A percentile compares a stretch with the other conserved stretches of the same genome.
Conservation (phyloP, 1,140 invertebrate genomes). For the Cataglyphis hispanica region DNA sequence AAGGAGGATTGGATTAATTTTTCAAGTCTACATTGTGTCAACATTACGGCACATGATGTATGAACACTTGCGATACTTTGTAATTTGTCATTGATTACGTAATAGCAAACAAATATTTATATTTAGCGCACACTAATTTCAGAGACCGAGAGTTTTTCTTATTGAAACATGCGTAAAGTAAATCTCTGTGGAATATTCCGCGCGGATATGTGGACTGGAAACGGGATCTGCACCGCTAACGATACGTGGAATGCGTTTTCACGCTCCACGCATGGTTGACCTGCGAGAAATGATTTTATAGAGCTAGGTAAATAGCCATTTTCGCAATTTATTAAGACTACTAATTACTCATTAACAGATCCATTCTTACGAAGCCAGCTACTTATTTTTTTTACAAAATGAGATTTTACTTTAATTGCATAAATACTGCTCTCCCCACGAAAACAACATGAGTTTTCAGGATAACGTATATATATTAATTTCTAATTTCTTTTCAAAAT, state of each 20-base stretch:
- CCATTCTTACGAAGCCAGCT: constrained; percentile 5
- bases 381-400: constrained; percentile 13
- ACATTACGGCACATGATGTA: neutral
- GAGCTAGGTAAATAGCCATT: constrained; percentile 62
- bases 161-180: neutral
- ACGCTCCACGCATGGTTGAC: constrained; percentile 53
- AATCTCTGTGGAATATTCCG: neutral
- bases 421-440: neutral
- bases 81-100: neutral
- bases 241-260: constrained; percentile 60
- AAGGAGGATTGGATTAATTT: neutral
- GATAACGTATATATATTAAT: neutral
- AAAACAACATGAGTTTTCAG: neutral
- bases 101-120: neutral
- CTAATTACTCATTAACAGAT: constrained; percentile 37
- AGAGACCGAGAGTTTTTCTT: neutral
- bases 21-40: neutral
- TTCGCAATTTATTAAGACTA: constrained; percentile 56
- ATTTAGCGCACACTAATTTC: neutral
- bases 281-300: constrained; percentile 48
- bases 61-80: no score
- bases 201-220: constrained; percentile 51
- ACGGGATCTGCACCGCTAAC: constrained; percentile 60
- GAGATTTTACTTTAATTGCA: neutral
- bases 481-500: neutral